Evolutionary conservation across 2,113 vertebrate genomes (phyloP).

Genomic region (Cololabis saira): DNA sequence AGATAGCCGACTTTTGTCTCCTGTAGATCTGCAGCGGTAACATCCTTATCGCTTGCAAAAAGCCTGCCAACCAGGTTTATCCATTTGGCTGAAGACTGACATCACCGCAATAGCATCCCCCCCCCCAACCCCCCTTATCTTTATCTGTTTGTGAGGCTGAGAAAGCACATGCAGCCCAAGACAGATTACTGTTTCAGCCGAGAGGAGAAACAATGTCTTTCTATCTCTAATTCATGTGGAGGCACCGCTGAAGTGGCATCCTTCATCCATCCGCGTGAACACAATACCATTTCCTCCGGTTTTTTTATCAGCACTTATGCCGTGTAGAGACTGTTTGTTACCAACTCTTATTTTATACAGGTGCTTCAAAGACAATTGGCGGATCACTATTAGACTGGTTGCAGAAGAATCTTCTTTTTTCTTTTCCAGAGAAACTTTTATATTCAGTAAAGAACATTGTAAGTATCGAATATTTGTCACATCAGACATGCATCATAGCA

Average conservation of each 20-base stretch:
- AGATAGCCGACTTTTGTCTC: slow-evolving; percentile 67
- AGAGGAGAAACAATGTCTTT: slow-evolving; percentile 60
- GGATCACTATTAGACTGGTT: not conserved
- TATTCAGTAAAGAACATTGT: no score
- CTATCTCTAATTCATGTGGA: slow-evolving; percentile 39
- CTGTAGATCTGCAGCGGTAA: slow-evolving; percentile 60
- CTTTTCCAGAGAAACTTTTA: no score
- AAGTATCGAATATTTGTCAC: no score
- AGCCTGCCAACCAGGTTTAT: slow-evolving; percentile 69
- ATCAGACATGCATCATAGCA: no score
- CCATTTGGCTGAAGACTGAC: slow-evolving; percentile 72
- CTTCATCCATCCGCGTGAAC: slow-evolving; percentile 35
- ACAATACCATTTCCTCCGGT: not conserved
- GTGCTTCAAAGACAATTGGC: not conserved
- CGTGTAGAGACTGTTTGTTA: not conserved
- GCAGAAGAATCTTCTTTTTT: not conserved
- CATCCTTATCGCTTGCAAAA: slow-evolving; percentile 65
- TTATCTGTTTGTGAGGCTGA: slow-evolving; percentile 50
- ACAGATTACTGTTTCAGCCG: slow-evolving; percentile 62
- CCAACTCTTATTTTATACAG: not conserved
- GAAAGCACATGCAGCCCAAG: slow-evolving; percentile 44
- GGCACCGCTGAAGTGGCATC: slow-evolving; percentile 28
- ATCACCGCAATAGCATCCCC: slow-evolving; percentile 44
- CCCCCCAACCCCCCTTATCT: slow-evolving; percentile 23
- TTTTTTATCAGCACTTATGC: slow-evolving; percentile 16